Evolutionary conservation across 1,140 invertebrate species (phyloP), one percentile per base, ranked within the genome.

Genomic region (Drosophila azteca): DNA sequence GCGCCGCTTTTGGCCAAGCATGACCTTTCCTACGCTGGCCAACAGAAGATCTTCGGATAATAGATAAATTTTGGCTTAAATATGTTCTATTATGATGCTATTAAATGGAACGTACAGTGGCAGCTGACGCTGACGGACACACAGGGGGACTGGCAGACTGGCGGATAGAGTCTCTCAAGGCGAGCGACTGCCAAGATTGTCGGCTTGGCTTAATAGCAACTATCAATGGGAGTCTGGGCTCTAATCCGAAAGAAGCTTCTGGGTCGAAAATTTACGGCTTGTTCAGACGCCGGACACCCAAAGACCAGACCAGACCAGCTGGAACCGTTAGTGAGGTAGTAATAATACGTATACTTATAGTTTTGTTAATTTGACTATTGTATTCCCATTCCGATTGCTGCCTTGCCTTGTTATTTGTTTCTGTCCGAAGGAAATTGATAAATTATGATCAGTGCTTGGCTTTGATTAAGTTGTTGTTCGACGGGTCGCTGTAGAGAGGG

Each of bases 341-440:
- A 76, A 79, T 87, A 87, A 35, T 35, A 11, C 35, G 11, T 39
- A 5, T 39, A 39, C 35, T 3, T 31, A 76, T 87, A 81, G 77
- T 69, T 87, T 69, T 78, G 82, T 85, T 85, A 88, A 88, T 82
- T 82, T 79, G 82, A 50, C 46, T 79, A 82, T 82, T 78, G 63
- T 85, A 51, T 83, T 72, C 50, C 11, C 35, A 39, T 13, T 39
- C 35, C 35, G 49, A 67, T 46, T 49, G 54, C 49, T 64, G 61
- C 58, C 46, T 48, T 55, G 72, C 48, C 55, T 31, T 31, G 45
- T 59, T 66, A 7, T 73, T 80, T 20, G 17, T 78, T 85, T 87
- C 82, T 74, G 78, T 26, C 78, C 79, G 78, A 71, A 70, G 71
- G 74, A 68, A 35, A 49, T 63, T 87, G 75, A 87, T 87, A 82